Conservation (phyloP, 1,140 invertebrate species). For the Daktulosphaira vitifoliae region DNA sequence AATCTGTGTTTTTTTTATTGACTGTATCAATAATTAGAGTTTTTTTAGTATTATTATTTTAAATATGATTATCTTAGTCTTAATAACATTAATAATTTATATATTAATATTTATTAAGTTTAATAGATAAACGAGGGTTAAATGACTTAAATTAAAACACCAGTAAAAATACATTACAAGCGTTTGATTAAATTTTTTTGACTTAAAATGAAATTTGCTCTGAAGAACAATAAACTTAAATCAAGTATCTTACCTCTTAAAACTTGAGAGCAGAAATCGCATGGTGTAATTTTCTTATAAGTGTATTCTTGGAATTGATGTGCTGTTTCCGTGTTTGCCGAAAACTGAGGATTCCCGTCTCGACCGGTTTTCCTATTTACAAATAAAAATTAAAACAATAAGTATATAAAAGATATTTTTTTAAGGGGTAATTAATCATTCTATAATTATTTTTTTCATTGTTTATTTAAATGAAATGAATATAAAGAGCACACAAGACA, state of each 20-base stretch:
- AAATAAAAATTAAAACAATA: slow-evolving; percentile 21
- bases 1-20: no score
- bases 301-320: slow-evolving; percentile 89
- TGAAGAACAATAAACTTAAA: no score
- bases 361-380: slow-evolving; percentile 62
- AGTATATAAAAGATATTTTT: not conserved
- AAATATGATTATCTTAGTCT: no score
- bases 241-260: slow-evolving; percentile 69
- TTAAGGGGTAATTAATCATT: not conserved
- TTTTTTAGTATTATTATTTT: no score
- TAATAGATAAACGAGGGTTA: no score
- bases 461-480: not conserved
- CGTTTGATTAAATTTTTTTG: no score
- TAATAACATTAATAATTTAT: no score
- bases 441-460: not conserved
- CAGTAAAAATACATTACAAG: no score
- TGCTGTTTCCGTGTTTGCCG: slow-evolving; percentile 50
- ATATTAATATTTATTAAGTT: no score
- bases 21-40: no score
- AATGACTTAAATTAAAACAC: no score
- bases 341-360: slow-evolving; percentile 49
- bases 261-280: slow-evolving; percentile 86
- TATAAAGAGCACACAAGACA: not conserved
- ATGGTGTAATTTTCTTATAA: slow-evolving; percentile 90
- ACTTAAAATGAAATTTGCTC: no score